Percentiles rank a stretch among this genome's conserved stretches.
These are phyloP conservation scores for Criorhina ranunculi DNA, from an alignment of 2,888 invertebrate genomes.

Conservation along the genomic window DNA sequence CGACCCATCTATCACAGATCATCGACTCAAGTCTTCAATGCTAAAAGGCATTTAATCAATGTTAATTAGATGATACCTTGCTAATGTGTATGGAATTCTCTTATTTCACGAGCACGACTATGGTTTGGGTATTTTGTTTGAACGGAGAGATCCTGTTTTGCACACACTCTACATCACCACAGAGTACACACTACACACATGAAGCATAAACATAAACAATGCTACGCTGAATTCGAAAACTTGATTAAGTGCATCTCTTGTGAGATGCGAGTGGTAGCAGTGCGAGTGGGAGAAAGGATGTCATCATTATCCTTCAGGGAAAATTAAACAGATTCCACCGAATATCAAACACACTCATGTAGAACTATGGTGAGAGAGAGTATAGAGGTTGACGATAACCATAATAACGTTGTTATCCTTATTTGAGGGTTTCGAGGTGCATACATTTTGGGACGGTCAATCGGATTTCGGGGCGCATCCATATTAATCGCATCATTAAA, in stretches of 20 bases:
- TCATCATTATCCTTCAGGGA: slow-evolving; percentile 31
- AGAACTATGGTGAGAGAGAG: background rate
- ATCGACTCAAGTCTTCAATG: slow-evolving; percentile 27
- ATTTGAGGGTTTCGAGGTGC: slow-evolving; percentile 44
- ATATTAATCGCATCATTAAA: slow-evolving; percentile 73
- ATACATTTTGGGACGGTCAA: slow-evolving; percentile 26
- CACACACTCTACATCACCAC: background rate
- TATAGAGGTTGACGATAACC: slow-evolving; percentile 27
- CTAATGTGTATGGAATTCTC: slow-evolving; percentile 46
- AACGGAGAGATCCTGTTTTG: slow-evolving; percentile 17
- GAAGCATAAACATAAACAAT: slow-evolving; percentile 55
- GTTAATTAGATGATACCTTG: slow-evolving; percentile 62
- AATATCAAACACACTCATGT: slow-evolving; percentile 27
- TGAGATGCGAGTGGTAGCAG: slow-evolving; percentile 15
- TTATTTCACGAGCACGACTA: slow-evolving; percentile 35
- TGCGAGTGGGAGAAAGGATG: slow-evolving; percentile 12
- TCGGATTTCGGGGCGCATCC: slow-evolving; percentile 36
- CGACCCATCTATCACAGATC: slow-evolving; percentile 25
- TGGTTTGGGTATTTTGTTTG: slow-evolving; percentile 4
- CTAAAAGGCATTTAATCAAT: slow-evolving; percentile 70
- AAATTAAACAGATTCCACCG: slow-evolving; percentile 30
- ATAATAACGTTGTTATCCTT: slow-evolving; percentile 56
- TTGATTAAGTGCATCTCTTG: slow-evolving; percentile 66
- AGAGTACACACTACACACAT: slow-evolving; percentile 9
- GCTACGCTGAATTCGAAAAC: slow-evolving; percentile 48